Base-by-base conservation (phyloP, 1,140 invertebrate species). In the Drosophila parvula region DNA sequence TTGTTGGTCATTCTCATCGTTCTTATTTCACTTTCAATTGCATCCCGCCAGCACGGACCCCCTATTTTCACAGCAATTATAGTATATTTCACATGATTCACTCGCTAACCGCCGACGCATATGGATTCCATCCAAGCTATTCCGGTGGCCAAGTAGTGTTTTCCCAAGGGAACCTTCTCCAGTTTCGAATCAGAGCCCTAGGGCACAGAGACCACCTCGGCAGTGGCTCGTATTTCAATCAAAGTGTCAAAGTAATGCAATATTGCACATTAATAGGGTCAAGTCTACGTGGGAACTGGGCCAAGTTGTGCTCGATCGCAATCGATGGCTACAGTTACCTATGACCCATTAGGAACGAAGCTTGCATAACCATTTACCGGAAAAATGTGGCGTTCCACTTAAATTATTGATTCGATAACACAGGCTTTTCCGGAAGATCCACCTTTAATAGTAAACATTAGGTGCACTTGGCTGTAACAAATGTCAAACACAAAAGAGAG, bases 11-110 rank as follows among this genome's bases (percentile, higher is more conserved):
- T 38, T 40, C 44, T 30, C 41, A 14, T 28, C 41, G 28, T 40
- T 74, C 55, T 63, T 65, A 78, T 81, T 85, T 85, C 69, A 81
- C 81, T 84, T 84, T 84, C 81, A 81, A 84, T 84, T 84, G 74
- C 64, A 44, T 36, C 78, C 76, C 79, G 69, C 75, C 60, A 65
- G 36, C 28, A 34, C 27, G 44, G 11, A 48, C 38, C 36, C 36
- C 45, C 62, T 32, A 44, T 80, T 69, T 80, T 61, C 38, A 57
- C 44, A 61, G 34, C 53, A 77, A 53, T 45, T 38, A 63, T 45
- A 16, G 10, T 63, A 51, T 69, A 45, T 57, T 47, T 22, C 53
- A 43, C 44, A 30, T 65, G 43, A 59, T 56, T 47, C 59, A 64
- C 57, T 50, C 41, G 12, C 14, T 14, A 65, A 60, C 27, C n/a